Base-by-base conservation (phyloP, 92 coral and sea anemone genomes). In the Porites cylindrica region DNA sequence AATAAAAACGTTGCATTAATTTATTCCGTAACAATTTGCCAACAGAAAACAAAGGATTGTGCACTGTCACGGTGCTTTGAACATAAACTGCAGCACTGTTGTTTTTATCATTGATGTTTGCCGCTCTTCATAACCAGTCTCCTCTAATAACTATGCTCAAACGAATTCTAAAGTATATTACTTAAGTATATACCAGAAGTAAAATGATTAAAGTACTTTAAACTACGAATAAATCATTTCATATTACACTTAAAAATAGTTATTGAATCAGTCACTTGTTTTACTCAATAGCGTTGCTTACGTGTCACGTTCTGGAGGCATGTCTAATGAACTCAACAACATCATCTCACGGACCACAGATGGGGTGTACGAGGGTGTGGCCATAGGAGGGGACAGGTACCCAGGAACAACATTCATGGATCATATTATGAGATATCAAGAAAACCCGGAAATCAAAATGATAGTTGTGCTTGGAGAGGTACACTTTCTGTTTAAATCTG, bases 271-370 rank as follows among this genome's bases (percentile, higher is more conserved):
- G 16, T 56, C 61, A 56, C 14, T 63, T 60, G 72, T 78, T 62
- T 82, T 76, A 5, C 47, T 66, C 56, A 18, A 11, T 58, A 96
- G 99, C 52, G 99, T 96, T 85, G 99, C 99, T 4, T 96, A 96
- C 80, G 99, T 96, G 65, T 96, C 99, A 61, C 92, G 99, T 69
- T 96, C 99, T 4, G 99, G 99, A n/a, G 99, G 99, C 13, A 96
- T 96, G 99, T 96, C 99, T 56, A 96, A 96, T 61, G 99, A 96
- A 70, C 86, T 96, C 66, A 96, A 96, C 95, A 96, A 96, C 93
- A 96, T 96, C 92, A 96, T 96, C 82, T 87, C 99, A 6, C 90
- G 99, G 81, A 96, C 95, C 24, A 95, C 99, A 2, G 97, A 96
- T 62, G 99, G 99, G 19, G 99, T 96, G 69, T 96, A 88, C 73